These are phyloP conservation scores for Perithous albicinctus DNA, from an alignment of 2,888 invertebrate genomes.

Conservation along the genomic window DNA sequence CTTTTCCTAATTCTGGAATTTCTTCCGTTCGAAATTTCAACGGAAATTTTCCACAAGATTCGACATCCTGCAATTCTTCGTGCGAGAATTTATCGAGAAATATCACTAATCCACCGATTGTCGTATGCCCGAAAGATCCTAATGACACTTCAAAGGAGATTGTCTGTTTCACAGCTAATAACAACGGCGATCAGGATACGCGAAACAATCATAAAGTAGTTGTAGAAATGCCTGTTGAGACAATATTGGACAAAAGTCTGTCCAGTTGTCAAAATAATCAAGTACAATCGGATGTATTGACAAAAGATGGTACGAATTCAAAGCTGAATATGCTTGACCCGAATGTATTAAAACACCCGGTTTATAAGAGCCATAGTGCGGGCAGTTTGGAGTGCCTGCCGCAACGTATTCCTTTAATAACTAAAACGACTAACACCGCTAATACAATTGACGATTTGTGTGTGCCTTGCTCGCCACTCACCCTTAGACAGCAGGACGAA, in stretches of 20 bases:
- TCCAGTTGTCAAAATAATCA: slow-evolving; percentile 13
- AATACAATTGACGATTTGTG: slow-evolving; percentile 83
- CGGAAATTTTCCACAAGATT: slow-evolving; percentile 18
- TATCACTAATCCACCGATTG: slow-evolving; percentile 10
- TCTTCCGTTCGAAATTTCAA: slow-evolving; percentile 29
- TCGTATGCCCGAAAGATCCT: neutral
- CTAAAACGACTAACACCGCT: slow-evolving; percentile 79
- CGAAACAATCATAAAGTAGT: slow-evolving; percentile 22
- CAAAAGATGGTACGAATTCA: slow-evolving; percentile 3
- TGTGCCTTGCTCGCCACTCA: slow-evolving; percentile 83
- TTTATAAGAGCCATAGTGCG: slow-evolving; percentile 72
- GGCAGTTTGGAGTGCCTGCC: slow-evolving; percentile 71
- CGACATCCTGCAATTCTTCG: slow-evolving; percentile 32
- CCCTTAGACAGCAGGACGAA: slow-evolving; percentile 81
- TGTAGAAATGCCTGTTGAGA: slow-evolving; percentile 43
- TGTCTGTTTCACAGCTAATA: neutral
- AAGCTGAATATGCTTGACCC: slow-evolving; percentile 39
- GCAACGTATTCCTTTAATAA: slow-evolving; percentile 36
- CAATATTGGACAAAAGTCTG: neutral
- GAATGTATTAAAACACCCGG: slow-evolving; percentile 66
- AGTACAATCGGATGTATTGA: neutral
- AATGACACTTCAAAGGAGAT: neutral
- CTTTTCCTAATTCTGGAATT: slow-evolving; percentile 35
- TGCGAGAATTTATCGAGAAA: slow-evolving; percentile 50
- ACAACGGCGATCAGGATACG: neutral